Conservation (phyloP, 2,797 vertebrate species). For the Amblyraja radiata region DNA sequence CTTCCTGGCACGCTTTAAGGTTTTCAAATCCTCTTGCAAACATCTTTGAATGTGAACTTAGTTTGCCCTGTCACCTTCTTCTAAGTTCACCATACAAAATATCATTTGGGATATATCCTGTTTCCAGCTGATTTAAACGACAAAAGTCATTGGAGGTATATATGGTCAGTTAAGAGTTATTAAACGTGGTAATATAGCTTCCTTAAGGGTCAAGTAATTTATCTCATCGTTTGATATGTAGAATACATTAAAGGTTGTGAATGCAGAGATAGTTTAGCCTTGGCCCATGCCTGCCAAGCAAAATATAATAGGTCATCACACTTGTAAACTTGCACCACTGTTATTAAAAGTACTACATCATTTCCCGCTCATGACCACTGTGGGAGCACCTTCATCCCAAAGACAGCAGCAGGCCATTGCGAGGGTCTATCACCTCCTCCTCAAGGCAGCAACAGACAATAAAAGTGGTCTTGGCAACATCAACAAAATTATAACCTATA, state of each 20-base stretch:
- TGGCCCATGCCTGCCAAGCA: background rate
- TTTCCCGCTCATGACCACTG: background rate
- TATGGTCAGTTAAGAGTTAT: background rate
- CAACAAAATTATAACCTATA: background rate
- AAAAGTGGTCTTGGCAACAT: background rate
- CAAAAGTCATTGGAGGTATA: background rate
- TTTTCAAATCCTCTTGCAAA: background rate
- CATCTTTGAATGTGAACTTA: background rate
- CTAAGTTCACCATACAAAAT: background rate
- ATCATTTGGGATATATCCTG: too few species aligned
- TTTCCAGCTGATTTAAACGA: background rate
- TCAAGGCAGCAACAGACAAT: background rate
- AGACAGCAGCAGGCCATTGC: background rate
- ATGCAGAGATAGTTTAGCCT: background rate
- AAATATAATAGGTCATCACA: constrained; percentile 5
- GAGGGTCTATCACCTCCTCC: background rate
- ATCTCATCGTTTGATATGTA: background rate
- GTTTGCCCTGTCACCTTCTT: background rate
- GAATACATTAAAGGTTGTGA: background rate
- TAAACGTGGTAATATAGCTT: background rate
- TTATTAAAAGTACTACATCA: background rate
- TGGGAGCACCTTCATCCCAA: background rate
- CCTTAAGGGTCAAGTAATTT: background rate
- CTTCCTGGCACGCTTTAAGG: background rate
- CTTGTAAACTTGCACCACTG: background rate